Base-by-base conservation (phyloP, 2,797 vertebrate genomes). In the Emys orbicularis region DNA sequence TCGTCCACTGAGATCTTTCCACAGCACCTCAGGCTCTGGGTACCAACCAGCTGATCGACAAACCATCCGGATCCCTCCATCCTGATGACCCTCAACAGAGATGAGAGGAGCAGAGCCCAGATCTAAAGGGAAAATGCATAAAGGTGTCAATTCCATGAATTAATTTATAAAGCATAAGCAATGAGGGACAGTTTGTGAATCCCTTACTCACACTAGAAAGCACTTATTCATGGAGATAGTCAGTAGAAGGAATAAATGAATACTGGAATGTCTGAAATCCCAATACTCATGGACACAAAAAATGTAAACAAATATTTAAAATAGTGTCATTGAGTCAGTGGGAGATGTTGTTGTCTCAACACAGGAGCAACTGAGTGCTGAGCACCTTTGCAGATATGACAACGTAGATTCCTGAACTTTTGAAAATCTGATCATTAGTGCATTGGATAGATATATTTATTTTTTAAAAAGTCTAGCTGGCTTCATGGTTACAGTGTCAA, bases 211-310 rank as follows among this genome's bases (percentile, higher is more conserved):
- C 19, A 41, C 3, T 6, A 37, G 4, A 25, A 74, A 74, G 21
- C 37, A 44, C 37, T 25, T 0, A 25, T 74, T 41, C 37, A 74
- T 6, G 68, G 0, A 0, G 59, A 0, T n/a, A 34, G 31, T 31
- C 31, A 74, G 12, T 41, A 41, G 68, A 74, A 23, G 2, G 19
- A 0, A 74, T 41, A 41, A 41, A 8, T 3, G 1, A 53, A 44
- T 3, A 37, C 21, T 74, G 37, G 15, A 61, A 65, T 25, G 5
- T 12, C 68, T 74, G 23, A 44, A 74, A 37, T 74, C 37, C 37
- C 37, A 41, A 2, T 74, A 4, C 5, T 7, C 37, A 44, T 7
- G 23, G 68, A 74, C 68, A 44, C 19, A 74, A 10, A 41, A 41
- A 74, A 44, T 1, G 3, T 74, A 2, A 37, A 41, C 21, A 74